Percentiles rank a stretch among this genome's conserved stretches.
phyloP scores from a whole-genome alignment of 2,113 vertebrate species.

The Macroglossus sobrinus region DNA sequence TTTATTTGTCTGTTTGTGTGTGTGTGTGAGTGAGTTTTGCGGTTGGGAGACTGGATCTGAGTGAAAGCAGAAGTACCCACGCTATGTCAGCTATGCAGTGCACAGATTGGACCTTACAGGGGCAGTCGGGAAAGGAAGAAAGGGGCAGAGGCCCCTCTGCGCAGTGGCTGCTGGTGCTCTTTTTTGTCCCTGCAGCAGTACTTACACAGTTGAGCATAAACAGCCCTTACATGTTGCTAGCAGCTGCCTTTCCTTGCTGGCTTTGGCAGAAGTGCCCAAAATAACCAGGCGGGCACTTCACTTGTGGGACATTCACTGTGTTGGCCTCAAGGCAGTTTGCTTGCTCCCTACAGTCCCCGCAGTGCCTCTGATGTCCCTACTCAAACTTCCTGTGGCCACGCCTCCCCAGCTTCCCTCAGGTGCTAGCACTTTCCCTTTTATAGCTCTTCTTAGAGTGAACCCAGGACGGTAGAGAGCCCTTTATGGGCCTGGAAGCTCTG shows the following conservation, averaged over 20 bases:
- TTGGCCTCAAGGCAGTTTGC: slow-evolving; percentile 4
- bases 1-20: slow-evolving; percentile 46
- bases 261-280: slow-evolving; percentile 79
- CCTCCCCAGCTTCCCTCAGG: background rate
- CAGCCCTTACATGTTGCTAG: slow-evolving; percentile 71
- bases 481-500: background rate
- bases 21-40: background rate
- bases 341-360: background rate
- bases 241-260: slow-evolving; percentile 77
- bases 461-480: background rate
- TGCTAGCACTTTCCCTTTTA: background rate
- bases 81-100: slow-evolving; percentile 33
- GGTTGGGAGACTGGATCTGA: slow-evolving; percentile 48
- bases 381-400: slow-evolving; percentile 4
- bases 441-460: background rate
- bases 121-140: background rate
- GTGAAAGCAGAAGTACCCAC: slow-evolving; percentile 51
- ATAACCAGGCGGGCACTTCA: slow-evolving; percentile 75
- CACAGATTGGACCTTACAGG: background rate
- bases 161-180: slow-evolving; percentile 19
- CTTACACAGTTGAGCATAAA: slow-evolving; percentile 47
- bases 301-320: slow-evolving; percentile 42
- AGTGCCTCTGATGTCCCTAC: background rate
- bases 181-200: slow-evolving; percentile 21
- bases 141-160: slow-evolving; percentile 47